Conservation (phyloP, 2,113 vertebrate genomes). For the Hiodon alosoides region DNA sequence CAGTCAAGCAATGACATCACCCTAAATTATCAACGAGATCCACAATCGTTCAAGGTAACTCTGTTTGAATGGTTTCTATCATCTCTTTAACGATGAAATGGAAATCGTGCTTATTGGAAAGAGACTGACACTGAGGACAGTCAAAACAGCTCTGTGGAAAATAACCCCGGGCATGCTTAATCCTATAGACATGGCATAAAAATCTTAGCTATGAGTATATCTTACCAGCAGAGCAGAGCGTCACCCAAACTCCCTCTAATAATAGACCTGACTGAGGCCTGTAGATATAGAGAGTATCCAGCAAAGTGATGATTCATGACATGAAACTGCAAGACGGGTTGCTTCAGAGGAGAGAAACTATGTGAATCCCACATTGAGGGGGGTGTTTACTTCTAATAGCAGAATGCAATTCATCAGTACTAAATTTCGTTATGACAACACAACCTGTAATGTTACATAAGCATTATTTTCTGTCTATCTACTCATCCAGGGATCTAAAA, state of each 20-base stretch:
- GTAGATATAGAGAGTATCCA: constrained; percentile 21
- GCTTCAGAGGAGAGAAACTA: constrained; percentile 14
- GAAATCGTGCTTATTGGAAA: not conserved
- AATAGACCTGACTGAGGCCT: constrained; percentile 21
- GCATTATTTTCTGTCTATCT: no score
- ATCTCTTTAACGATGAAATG: no score
- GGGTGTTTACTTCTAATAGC: not conserved
- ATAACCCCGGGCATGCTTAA: constrained; percentile 30
- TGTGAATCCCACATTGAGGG: constrained; percentile 16
- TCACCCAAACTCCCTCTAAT: constrained; percentile 39
- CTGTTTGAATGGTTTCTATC: no score
- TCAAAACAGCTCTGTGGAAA: constrained; percentile 21
- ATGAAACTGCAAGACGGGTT: constrained; percentile 10
- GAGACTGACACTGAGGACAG: not conserved
- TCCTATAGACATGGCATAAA: constrained; percentile 26
- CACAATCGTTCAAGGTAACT: no score
- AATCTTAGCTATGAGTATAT: constrained; percentile 34
- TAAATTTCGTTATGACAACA: no score
- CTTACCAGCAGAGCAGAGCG: constrained; percentile 37
- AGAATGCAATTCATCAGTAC: no score
- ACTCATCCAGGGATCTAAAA: not conserved
- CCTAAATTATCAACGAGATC: no score
- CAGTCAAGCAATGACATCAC: no score
- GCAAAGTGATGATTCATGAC: constrained; percentile 26
- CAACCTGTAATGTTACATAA: no score